Evolutionary conservation across 2,888 invertebrate genomes (phyloP).

Genomic region (Oegoconia quadripuncta): DNA sequence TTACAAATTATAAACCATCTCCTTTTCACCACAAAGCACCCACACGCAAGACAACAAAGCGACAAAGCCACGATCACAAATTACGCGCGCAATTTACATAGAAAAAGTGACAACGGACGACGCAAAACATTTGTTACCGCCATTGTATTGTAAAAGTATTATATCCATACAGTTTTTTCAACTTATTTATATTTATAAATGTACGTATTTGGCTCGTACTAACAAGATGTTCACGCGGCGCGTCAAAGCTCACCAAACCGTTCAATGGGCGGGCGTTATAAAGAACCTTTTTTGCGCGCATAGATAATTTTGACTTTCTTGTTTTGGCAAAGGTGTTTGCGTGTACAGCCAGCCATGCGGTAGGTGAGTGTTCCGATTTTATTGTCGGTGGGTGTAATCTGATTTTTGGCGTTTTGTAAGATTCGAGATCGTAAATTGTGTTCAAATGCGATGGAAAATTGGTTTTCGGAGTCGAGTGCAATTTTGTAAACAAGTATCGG

Average conservation of each 20-base stretch:
- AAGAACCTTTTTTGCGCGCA: constrained; percentile 30
- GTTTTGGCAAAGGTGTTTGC: constrained; percentile 25
- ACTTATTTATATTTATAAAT: constrained; percentile 71
- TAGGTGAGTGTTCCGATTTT: constrained; percentile 18
- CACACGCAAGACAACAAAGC: constrained; percentile 17
- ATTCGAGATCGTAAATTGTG: constrained; percentile 24
- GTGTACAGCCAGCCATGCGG: constrained; percentile 21
- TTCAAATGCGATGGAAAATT: constrained; percentile 35
- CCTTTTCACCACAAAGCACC: constrained; percentile 35
- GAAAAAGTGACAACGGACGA: constrained; percentile 67
- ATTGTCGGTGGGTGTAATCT: constrained; percentile 27
- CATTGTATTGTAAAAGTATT: constrained; percentile 65
- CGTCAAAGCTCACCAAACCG: constrained; percentile 60
- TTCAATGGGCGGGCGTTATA: constrained; percentile 24
- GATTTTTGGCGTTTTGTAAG: constrained; percentile 26
- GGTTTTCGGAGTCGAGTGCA: constrained; percentile 3
- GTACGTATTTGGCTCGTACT: constrained; percentile 67
- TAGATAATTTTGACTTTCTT: constrained; percentile 49
- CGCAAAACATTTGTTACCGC: constrained; percentile 66
- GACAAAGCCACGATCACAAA: constrained; percentile 57
- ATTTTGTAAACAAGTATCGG: neutral
- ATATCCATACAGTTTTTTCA: constrained; percentile 38
- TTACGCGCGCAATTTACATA: constrained; percentile 70
- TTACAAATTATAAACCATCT: constrained; percentile 14
- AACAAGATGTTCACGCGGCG: constrained; percentile 67